Evolutionary conservation across 2,797 vertebrate genomes (phyloP), one percentile per base, ranked within the genome.

Genomic region (Valencia hispanica): DNA sequence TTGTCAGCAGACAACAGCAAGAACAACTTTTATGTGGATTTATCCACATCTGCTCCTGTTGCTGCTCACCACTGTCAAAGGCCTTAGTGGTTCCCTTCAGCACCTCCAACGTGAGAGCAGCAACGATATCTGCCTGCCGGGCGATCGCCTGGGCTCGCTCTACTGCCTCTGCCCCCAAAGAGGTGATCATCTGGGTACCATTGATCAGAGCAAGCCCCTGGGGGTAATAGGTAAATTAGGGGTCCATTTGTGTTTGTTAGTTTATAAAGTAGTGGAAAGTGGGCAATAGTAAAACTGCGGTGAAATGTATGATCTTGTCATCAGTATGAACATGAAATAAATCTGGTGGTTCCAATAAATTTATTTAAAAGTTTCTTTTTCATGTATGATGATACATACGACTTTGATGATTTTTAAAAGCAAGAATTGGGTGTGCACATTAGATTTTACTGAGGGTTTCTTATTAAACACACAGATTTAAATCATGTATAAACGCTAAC

Each of bases 121-220:
- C 98, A 0, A 99, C 92, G 9, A 99, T 97, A 82, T 99, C 98
- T 1, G 98, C 98, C 92, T 99, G 98, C 15, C 88, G 94, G 0
- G 98, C 97, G 1, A 99, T 97, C 0, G 98, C 96, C 77, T 86
- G 92, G 0, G 98, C 98, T 87, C 98, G 95, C 90, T 99, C 97
- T 47, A 99, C 96, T 0, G 98, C 98, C 92, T 99, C 98, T 0
- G 97, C 98, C 45, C 98, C 98, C 84, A 99, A 92, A 0, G 98
- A 99, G 6, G 98, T 99, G 93, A 99, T 99, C 98, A 99, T 99
- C 87, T 99, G 98, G 0, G 98, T 99, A 70, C 98, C 98, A 0
- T 99, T 99, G 89, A 99, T 99, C 89, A 99, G 94, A 30, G 98
- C 97, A 73, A 99, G 92, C 48, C 98, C 98, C 98, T 99, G 88